phyloP scores from a whole-genome alignment of 2,888 invertebrate species.

The Temnothorax ravouxi region DNA sequence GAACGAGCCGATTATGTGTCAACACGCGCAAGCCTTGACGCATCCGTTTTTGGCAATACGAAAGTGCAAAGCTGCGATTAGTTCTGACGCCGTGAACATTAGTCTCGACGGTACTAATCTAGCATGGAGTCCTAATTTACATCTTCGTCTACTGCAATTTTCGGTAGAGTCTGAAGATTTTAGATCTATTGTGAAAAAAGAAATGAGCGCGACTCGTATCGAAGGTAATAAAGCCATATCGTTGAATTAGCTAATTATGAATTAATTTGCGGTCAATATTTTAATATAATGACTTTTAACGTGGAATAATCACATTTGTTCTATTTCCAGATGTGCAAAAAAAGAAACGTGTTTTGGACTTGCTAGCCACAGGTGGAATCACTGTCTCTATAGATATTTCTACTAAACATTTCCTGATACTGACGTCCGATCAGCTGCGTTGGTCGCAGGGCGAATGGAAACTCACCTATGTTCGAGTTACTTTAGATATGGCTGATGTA shows the following conservation, averaged over 20 bases:
- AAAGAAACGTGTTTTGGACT: constrained; percentile 76
- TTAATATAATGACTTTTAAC: background rate
- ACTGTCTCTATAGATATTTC: constrained; percentile 84
- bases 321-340: constrained; percentile 64
- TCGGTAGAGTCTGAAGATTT: constrained; percentile 89
- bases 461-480: constrained; percentile 85
- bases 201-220: constrained; percentile 32
- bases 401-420: constrained; percentile 82
- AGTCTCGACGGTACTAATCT: constrained; percentile 83
- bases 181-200: constrained; percentile 76
- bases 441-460: constrained; percentile 84
- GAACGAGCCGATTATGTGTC: constrained; percentile 83
- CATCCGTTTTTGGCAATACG: constrained; percentile 83
- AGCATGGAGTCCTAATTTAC: constrained; percentile 94
- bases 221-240: constrained; percentile 38
- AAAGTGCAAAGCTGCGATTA: constrained; percentile 83
- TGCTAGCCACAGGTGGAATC: constrained; percentile 83
- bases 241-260: background rate
- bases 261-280: background rate
- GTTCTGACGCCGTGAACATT: constrained; percentile 78
- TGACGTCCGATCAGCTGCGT: constrained; percentile 83
- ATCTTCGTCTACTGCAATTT: constrained; percentile 91
- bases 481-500: constrained; percentile 91
- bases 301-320: background rate
- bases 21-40: constrained; percentile 81